Conservation (phyloP, 92 coral and sea anemone species). For the Paragorgia papillata region DNA sequence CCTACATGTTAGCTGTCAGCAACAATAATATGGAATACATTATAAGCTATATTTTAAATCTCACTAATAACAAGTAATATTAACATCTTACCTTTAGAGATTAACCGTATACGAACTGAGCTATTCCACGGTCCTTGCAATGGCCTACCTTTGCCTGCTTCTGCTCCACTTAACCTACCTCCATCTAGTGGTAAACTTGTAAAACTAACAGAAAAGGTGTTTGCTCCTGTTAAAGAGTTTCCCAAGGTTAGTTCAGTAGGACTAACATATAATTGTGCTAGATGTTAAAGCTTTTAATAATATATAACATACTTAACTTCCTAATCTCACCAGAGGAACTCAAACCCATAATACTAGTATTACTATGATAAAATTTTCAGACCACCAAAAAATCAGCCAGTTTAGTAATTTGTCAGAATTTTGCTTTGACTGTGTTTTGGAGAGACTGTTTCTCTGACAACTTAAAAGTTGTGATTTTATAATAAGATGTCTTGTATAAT, state of each 20-base stretch:
- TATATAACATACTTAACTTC: background rate
- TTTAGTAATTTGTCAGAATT: too few species aligned
- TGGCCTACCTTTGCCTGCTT: constrained; percentile 63
- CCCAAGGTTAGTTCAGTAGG: constrained; percentile 74
- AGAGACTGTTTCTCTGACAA: too few species aligned
- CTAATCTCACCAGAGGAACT: too few species aligned
- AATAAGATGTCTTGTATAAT: too few species aligned
- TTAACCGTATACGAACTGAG: constrained; percentile 89
- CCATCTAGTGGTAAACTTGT: constrained; percentile 78
- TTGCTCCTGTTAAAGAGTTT: constrained; percentile 92
- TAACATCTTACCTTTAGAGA: constrained; percentile 67
- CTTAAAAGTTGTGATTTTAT: too few species aligned
- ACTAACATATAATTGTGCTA: constrained; percentile 2
- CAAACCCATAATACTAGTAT: background rate
- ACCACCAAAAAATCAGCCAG: too few species aligned
- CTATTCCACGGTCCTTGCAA: constrained; percentile 87
- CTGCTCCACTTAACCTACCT: constrained; percentile 68
- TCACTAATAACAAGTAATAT: constrained; percentile 26
- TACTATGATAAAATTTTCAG: too few species aligned
- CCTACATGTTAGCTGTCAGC: too few species aligned
- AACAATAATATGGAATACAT: too few species aligned
- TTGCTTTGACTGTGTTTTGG: too few species aligned
- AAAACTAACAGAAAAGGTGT: constrained; percentile 88
- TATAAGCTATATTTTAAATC: background rate
- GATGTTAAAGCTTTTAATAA: background rate